phyloP scores from a whole-genome alignment of 2,113 vertebrate genomes.

The Leptodactylus fuscus region DNA sequence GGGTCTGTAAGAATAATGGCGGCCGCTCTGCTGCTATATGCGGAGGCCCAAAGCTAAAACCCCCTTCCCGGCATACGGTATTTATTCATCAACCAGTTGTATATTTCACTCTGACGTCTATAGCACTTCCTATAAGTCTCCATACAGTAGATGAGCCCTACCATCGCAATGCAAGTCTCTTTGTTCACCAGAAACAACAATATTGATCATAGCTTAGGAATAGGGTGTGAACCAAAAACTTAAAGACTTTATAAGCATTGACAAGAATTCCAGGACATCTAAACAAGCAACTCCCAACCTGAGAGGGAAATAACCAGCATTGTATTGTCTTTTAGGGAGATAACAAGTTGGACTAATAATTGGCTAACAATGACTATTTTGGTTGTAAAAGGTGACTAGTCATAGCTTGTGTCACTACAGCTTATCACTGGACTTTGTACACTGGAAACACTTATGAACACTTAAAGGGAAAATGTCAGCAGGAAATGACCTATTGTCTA shows the following conservation, averaged over 20 bases:
- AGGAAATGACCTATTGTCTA: too few relatives aligned
- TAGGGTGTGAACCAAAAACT: not conserved
- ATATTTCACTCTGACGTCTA: too few relatives aligned
- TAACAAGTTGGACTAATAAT: not conserved
- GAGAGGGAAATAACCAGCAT: not conserved
- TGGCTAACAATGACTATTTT: not conserved
- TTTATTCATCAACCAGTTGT: not conserved
- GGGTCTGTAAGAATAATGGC: too few relatives aligned
- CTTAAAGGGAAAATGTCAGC: too few relatives aligned
- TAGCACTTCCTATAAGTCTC: too few relatives aligned
- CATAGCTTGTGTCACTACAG: not conserved
- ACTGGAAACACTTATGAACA: too few relatives aligned
- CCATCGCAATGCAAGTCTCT: not conserved
- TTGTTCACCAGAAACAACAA: constrained; percentile 26
- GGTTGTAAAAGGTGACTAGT: not conserved
- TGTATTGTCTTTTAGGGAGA: not conserved
- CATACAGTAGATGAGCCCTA: not conserved
- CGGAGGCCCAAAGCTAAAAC: too few relatives aligned
- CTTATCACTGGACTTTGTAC: not conserved
- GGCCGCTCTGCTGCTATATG: too few relatives aligned
- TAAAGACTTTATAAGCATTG: constrained; percentile 15
- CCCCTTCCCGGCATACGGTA: too few relatives aligned
- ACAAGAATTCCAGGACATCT: constrained; percentile 8
- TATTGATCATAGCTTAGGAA: not conserved
- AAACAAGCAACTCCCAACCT: constrained; percentile 31